These are phyloP conservation scores for Spinus olivaceus DNA, from an alignment of 2,797 vertebrate genomes.

Conservation along the genomic window DNA sequence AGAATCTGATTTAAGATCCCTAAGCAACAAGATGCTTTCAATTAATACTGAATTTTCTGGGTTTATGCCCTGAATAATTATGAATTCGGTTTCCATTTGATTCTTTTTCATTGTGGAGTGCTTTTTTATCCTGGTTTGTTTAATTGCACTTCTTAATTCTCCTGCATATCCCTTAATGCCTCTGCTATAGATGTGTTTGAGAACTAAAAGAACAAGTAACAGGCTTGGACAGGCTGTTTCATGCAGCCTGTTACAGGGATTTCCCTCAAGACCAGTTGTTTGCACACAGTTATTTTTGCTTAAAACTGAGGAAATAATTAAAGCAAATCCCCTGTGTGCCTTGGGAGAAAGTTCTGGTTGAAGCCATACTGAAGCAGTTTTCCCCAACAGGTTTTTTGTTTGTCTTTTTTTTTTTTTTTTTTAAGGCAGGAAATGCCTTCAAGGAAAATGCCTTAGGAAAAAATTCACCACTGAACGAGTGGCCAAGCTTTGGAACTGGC, in stretches of 20 bases:
- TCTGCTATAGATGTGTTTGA: neutral
- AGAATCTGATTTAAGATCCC: neutral
- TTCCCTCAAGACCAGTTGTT: conserved; percentile 33
- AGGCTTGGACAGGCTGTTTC: conserved; percentile 1
- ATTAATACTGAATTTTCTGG: neutral
- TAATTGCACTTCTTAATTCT: neutral
- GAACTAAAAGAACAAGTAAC: neutral
- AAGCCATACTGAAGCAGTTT: neutral
- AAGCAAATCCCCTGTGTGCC: conserved; percentile 37
- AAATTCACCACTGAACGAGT: neutral
- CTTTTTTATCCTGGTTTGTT: neutral
- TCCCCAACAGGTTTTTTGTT: neutral
- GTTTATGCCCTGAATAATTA: neutral
- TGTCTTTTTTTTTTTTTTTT: neutral
- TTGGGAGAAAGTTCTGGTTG: neutral
- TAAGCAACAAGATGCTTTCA: neutral
- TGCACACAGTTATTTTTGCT: conserved; percentile 52
- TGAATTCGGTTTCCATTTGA: neutral
- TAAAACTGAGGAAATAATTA: conserved; percentile 63
- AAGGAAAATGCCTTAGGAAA: neutral
- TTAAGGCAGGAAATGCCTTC: neutral
- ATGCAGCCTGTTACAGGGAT: neutral
- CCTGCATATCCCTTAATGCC: neutral
- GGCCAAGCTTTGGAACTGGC: neutral
- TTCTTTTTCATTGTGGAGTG: neutral